Percentiles rank a stretch among this genome's conserved stretches.
These are phyloP conservation scores for Thumatha senex DNA, from an alignment of 2,888 invertebrate species.

Conservation along the genomic window DNA sequence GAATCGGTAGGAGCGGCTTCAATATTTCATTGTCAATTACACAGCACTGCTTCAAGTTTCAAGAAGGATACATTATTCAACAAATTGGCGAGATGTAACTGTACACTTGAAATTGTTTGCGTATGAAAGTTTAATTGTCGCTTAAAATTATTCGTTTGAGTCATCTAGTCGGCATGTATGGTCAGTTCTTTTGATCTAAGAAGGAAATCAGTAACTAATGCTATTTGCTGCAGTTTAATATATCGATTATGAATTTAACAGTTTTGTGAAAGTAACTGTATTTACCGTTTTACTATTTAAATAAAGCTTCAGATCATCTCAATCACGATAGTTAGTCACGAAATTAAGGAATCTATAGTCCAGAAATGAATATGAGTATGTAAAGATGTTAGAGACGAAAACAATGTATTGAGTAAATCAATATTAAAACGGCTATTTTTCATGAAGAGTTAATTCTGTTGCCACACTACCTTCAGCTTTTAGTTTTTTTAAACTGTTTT, in stretches of 20 bases:
- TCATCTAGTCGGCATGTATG: conserved; percentile 9
- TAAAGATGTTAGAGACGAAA: too few species aligned
- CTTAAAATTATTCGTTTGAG: conserved; percentile 18
- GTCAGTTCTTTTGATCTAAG: conserved; percentile 8
- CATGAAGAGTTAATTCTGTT: conserved; percentile 29
- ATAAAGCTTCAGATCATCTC: conserved; percentile 12
- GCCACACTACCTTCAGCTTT: conserved; percentile 25
- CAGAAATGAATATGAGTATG: too few species aligned
- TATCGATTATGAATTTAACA: conserved; percentile 20
- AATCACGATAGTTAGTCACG: conserved; percentile 6
- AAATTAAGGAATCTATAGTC: conserved; percentile 16
- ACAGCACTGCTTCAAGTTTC: conserved; percentile 14
- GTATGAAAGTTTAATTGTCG: conserved; percentile 29
- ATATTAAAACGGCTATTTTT: too few species aligned
- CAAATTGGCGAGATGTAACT: conserved; percentile 45
- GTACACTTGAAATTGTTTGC: conserved; percentile 29
- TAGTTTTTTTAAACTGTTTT: too few species aligned
- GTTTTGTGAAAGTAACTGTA: conserved; percentile 20
- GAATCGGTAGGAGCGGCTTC: conserved; percentile 7
- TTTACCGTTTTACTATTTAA: conserved; percentile 16
- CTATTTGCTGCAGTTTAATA: conserved; percentile 8
- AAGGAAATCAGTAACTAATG: conserved; percentile 12
- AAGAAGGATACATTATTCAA: conserved; percentile 32
- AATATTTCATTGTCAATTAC: conserved; percentile 36
- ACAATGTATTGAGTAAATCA: conserved; percentile 15